These are phyloP conservation scores for Pentalonia nigronervosa DNA, from an alignment of 1,140 invertebrate species.

Conservation along the genomic window DNA sequence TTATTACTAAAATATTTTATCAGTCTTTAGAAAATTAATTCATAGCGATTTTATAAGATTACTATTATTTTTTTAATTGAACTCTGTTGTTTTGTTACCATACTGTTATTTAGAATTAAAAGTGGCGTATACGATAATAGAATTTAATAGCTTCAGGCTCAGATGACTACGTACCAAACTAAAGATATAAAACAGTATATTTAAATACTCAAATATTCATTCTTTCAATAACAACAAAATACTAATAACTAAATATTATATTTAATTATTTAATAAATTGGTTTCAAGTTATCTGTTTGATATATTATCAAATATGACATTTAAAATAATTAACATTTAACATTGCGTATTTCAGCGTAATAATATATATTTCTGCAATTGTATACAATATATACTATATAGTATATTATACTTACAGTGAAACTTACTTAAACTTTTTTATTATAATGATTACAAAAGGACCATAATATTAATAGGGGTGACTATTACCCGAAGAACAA, in stretches of 20 bases:
- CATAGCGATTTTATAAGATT: conserved; percentile 11
- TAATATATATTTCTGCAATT: too few species aligned
- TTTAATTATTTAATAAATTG: not conserved
- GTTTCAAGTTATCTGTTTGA: not conserved
- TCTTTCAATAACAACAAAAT: not conserved
- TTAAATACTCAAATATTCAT: not conserved
- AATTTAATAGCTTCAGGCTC: conserved; percentile 33
- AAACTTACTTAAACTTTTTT: not conserved
- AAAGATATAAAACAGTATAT: not conserved
- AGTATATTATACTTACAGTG: not conserved
- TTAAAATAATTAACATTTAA: not conserved
- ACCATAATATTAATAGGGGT: not conserved
- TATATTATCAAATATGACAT: not conserved
- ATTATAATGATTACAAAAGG: not conserved
- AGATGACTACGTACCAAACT: not conserved
- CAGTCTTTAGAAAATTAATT: not conserved
- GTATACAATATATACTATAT: too few species aligned
- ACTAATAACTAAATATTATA: not conserved
- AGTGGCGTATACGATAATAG: not conserved
- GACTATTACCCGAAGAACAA: not conserved
- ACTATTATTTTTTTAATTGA: conserved; percentile 35
- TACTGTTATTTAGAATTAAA: not conserved
- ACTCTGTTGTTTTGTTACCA: not conserved
- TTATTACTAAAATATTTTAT: conserved; percentile 18
- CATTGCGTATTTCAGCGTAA: not conserved